These are phyloP conservation scores for Subacronicta megacephala DNA, from an alignment of 2,888 invertebrate genomes.

Conservation along the genomic window DNA sequence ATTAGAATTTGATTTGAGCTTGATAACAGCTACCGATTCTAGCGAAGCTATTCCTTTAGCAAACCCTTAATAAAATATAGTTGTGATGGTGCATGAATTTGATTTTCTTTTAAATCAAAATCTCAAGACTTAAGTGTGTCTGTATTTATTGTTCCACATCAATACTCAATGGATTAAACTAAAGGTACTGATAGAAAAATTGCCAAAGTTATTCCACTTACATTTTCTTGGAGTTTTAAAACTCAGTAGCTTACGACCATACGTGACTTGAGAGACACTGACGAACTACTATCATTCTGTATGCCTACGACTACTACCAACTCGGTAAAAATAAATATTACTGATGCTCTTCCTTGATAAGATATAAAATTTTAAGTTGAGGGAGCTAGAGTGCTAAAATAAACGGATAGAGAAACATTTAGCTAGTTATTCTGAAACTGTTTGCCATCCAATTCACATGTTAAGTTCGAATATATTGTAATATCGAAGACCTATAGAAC, in stretches of 20 bases:
- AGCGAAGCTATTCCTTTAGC: too few species aligned
- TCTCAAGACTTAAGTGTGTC: not conserved
- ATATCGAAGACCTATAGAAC: slow-evolving; percentile 12
- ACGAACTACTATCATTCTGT: slow-evolving; percentile 12
- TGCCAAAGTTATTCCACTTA: slow-evolving; percentile 14
- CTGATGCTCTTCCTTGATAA: not conserved
- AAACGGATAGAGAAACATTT: not conserved
- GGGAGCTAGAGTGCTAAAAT: too few species aligned
- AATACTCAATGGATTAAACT: slow-evolving; percentile 16
- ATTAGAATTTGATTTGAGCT: too few species aligned
- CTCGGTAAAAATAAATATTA: not conserved
- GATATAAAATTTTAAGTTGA: not conserved
- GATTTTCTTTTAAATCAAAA: too few species aligned
- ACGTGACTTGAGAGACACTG: slow-evolving; percentile 41
- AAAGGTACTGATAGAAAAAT: slow-evolving; percentile 19
- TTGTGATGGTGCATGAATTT: too few species aligned
- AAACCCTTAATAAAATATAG: too few species aligned
- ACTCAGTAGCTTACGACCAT: slow-evolving; percentile 30
- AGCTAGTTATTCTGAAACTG: not conserved
- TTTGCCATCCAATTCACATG: not conserved
- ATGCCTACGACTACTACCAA: slow-evolving; percentile 5
- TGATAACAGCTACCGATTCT: too few species aligned
- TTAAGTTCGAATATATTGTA: not conserved
- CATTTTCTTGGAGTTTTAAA: slow-evolving; percentile 47
- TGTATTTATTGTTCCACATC: slow-evolving; percentile 2